These are phyloP conservation scores for Enteromius afrohamiltoni DNA, from an alignment of 2,797 vertebrate species.

Conservation along the genomic window DNA sequence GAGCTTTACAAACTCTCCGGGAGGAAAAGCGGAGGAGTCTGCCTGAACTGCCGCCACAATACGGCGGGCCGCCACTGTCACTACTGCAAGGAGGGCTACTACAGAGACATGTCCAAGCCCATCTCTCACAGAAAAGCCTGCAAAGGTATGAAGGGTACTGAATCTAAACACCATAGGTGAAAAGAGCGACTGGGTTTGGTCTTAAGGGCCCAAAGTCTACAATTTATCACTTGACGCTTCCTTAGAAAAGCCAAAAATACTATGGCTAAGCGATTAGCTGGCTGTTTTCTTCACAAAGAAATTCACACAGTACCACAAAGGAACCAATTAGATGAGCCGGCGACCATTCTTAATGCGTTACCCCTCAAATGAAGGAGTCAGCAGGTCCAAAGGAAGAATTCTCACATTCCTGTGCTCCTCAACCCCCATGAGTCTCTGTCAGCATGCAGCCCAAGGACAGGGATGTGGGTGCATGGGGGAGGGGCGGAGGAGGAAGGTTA, in stretches of 20 bases:
- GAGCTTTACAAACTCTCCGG: constrained; percentile 95
- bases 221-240: background rate
- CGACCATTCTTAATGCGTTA: constrained; percentile 29
- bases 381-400: constrained; percentile 38
- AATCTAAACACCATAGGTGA: background rate
- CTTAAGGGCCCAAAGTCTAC: constrained; percentile 4
- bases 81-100: constrained; percentile 98
- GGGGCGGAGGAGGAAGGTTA: constrained; percentile 57
- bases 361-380: constrained; percentile 32
- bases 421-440: constrained; percentile 67
- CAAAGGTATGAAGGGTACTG: constrained; percentile 81
- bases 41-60: constrained; percentile 96
- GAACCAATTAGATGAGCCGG: background rate
- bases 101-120: constrained; percentile 91
- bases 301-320: constrained; percentile 23
- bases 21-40: constrained; percentile 93
- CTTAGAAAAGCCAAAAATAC: background rate
- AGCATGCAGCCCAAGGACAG: constrained; percentile 65
- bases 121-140: constrained; percentile 95
- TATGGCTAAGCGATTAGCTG: background rate
- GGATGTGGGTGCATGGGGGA: constrained; percentile 57
- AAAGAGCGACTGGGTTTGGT: background rate
- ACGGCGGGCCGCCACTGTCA: constrained; percentile 94
- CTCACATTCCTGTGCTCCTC: constrained; percentile 65
- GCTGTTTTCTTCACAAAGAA: constrained; percentile 17